A percentile compares a stretch with the other conserved stretches of the same genome.
Conservation (phyloP, 2,888 invertebrate species). For the Mimachlamys varia region DNA sequence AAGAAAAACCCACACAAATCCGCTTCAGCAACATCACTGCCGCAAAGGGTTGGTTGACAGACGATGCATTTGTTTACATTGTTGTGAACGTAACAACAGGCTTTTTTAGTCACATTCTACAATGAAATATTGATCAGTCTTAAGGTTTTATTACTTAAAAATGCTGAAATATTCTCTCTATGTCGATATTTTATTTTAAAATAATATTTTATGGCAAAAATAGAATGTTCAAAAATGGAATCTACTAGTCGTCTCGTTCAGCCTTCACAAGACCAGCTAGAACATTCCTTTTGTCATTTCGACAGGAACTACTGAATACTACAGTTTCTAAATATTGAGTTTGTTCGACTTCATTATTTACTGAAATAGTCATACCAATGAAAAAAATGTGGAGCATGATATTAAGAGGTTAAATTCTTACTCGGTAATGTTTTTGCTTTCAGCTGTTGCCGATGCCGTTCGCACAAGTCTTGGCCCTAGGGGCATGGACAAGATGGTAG, state of each 20-base stretch:
- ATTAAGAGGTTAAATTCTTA: too few species aligned
- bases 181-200: background rate
- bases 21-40: constrained; percentile 97
- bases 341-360: too few species aligned
- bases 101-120: background rate
- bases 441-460: constrained; percentile 99
- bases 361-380: too few species aligned
- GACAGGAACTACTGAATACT: too few species aligned
- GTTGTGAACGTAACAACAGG: constrained; percentile 19
- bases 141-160: background rate
- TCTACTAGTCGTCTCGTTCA: too few species aligned
- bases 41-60: constrained; percentile 91
- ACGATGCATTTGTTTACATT: constrained; percentile 38
- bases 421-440: constrained; percentile 67
- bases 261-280: background rate
- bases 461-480: constrained; percentile 98
- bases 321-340: too few species aligned
- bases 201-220: background rate
- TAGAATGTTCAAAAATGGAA: too few species aligned
- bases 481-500: constrained; percentile 99
- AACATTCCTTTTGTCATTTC: background rate
- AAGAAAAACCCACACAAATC: constrained; percentile 94
- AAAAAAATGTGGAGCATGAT: too few species aligned
- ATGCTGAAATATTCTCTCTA: background rate
- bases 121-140: background rate